Conservation (phyloP, 2,113 vertebrate species). For the Nothoprocta pentlandii region DNA sequence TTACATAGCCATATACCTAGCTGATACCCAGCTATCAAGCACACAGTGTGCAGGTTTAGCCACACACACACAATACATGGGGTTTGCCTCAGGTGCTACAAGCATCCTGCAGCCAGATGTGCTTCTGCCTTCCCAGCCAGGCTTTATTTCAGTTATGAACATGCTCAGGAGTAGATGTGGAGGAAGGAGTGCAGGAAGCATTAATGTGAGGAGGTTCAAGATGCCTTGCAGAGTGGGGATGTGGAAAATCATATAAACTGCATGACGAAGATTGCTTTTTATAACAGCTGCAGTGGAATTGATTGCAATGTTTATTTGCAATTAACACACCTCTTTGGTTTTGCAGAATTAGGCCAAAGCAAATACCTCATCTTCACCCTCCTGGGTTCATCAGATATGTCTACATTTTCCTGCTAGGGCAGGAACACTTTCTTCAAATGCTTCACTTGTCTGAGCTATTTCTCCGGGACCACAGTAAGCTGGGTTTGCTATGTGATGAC, state of each 20-base stretch:
- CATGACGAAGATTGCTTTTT: neutral
- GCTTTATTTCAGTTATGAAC: neutral
- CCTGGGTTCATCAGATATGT: neutral
- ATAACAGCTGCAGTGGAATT: neutral
- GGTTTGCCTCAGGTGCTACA: slow-evolving; percentile 35
- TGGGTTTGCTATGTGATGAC: neutral
- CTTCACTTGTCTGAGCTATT: neutral
- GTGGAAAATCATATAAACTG: neutral
- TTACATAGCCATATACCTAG: slow-evolving; percentile 38
- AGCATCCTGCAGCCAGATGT: slow-evolving; percentile 32
- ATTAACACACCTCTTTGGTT: neutral
- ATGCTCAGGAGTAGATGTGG: neutral
- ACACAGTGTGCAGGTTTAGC: neutral
- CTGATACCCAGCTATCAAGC: slow-evolving; percentile 38
- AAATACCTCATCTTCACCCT: neutral
- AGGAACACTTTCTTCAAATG: too few relatives aligned
- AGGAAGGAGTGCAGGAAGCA: neutral
- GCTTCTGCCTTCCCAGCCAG: neutral
- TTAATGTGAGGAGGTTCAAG: neutral
- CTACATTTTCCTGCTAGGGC: neutral
- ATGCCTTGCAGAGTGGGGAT: neutral
- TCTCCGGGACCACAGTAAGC: neutral
- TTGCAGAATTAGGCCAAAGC: neutral
- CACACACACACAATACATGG: neutral
- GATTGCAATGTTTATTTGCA: neutral